Conservation (phyloP, 2,797 vertebrate species). For the Lithobates sylvaticus region DNA sequence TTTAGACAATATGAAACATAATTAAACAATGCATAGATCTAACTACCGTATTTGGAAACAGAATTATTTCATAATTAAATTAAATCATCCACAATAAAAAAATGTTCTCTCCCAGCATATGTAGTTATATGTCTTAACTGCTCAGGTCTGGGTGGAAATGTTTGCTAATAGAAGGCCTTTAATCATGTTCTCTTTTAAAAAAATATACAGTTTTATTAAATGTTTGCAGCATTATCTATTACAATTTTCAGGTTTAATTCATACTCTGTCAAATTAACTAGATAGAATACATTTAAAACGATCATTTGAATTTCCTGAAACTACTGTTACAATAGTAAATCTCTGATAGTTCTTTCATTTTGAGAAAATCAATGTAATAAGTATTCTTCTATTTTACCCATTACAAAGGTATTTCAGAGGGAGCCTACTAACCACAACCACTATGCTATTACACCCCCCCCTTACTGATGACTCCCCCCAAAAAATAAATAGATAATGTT, state of each 20-base stretch:
- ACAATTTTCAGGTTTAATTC: not conserved
- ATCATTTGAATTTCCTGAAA: not conserved
- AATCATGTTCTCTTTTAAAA: not conserved
- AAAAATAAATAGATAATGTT: too few species aligned
- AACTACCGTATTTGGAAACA: not conserved
- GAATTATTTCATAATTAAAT: conserved; percentile 17
- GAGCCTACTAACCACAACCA: too few species aligned
- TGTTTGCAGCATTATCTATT: not conserved
- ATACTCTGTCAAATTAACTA: too few species aligned
- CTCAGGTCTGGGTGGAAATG: not conserved
- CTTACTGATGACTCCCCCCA: too few species aligned
- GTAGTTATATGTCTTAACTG: not conserved
- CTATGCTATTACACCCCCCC: too few species aligned
- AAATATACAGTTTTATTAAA: not conserved
- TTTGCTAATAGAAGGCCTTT: not conserved
- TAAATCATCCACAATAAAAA: conserved; percentile 10
- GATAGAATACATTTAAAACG: not conserved
- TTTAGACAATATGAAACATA: conserved; percentile 30
- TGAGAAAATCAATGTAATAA: too few species aligned
- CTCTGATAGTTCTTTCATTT: not conserved
- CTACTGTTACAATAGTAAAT: not conserved
- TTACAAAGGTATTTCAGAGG: too few species aligned
- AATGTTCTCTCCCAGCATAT: not conserved
- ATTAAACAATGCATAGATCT: conserved; percentile 25
- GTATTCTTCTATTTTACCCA: too few species aligned